Conservation (phyloP, 64 coral and sea anemone genomes). For the Hydrozoanthus tunicans region DNA sequence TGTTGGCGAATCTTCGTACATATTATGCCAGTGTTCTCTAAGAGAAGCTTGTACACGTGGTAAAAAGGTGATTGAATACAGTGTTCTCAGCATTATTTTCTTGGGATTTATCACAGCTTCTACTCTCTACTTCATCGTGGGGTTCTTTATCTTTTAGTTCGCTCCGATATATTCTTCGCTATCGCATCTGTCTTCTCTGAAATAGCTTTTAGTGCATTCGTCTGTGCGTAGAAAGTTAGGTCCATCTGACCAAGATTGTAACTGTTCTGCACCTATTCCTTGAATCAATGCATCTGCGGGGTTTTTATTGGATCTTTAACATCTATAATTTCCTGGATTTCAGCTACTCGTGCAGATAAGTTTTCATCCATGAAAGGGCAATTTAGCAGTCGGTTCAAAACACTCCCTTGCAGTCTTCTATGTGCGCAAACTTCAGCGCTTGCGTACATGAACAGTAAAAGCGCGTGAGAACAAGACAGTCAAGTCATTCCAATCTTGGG, state of each 20-base stretch:
- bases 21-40: neutral
- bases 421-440: constrained; percentile 39
- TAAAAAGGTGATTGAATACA: constrained; percentile 21
- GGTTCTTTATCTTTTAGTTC: too few species aligned
- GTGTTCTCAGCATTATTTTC: constrained; percentile 26
- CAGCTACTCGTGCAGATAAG: constrained; percentile 55
- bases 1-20: constrained; percentile 23
- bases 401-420: constrained; percentile 42
- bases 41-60: constrained; percentile 25
- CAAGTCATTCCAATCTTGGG: constrained; percentile 33
- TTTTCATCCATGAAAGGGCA: constrained; percentile 65
- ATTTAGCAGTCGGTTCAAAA: constrained; percentile 61
- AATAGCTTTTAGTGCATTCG: neutral
- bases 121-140: constrained; percentile 37
- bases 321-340: constrained; percentile 60
- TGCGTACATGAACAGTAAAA: constrained; percentile 33
- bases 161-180: too few species aligned
- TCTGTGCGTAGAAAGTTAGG: constrained; percentile 18
- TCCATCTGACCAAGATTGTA: constrained; percentile 1
- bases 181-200: too few species aligned
- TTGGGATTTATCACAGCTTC: constrained; percentile 24
- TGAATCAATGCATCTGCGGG: constrained; percentile 5
- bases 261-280: neutral
- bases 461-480: constrained; percentile 24
- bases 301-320: neutral